Base-by-base conservation (phyloP, 2,797 vertebrate genomes). In the Ptychadena robeensis region DNA sequence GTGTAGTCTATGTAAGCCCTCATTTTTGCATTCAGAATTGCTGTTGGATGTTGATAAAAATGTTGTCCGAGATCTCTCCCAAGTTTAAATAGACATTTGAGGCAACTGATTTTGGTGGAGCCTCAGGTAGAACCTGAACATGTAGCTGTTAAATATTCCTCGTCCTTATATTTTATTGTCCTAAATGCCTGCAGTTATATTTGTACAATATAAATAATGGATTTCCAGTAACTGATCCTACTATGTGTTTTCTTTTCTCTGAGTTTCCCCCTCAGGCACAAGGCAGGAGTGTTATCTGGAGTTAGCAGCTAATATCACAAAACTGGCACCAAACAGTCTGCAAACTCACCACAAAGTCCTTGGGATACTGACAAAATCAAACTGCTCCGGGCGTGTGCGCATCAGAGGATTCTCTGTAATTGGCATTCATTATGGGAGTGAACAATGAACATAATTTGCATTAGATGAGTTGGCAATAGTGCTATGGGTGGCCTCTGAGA, bases 341-440 rank as follows among this genome's bases (percentile, higher is more conserved):
- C 66, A 77, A 53, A 44, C 57, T 44, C 28, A 35, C 35, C 32
- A n/a, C 15, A 75, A 67, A 74, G 81, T 38, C 74, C 70, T 86
- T 83, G 59, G 75, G 69, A 66, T 32, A 14, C 75, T 31, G 35
- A 57, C 65, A 77, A 85, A 80, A 81, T 25, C 61, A 77, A 77
- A 74, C 57, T 3, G 32, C 59, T 32, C 6, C 11, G 10, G 27
- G n/a, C n/a, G 27, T 34, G 11, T 18, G 48, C 22, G 14, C 40
- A 7, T 48, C 0, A 31, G 61, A 27, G 27, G 37, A 70, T 53
- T 35, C n/a, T 25, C 67, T 27, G 66, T 59, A 68, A 82, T 59
- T 69, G 72, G 7, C 31, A 15, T 74, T 57, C 48, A 67, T 48
- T 74, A 28, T 81, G 30, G 27, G 25, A 73, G 73, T 7, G 67